Evolutionary conservation across 2,888 invertebrate genomes (phyloP).

Genomic region (Prosopocoilus inquinatus): DNA sequence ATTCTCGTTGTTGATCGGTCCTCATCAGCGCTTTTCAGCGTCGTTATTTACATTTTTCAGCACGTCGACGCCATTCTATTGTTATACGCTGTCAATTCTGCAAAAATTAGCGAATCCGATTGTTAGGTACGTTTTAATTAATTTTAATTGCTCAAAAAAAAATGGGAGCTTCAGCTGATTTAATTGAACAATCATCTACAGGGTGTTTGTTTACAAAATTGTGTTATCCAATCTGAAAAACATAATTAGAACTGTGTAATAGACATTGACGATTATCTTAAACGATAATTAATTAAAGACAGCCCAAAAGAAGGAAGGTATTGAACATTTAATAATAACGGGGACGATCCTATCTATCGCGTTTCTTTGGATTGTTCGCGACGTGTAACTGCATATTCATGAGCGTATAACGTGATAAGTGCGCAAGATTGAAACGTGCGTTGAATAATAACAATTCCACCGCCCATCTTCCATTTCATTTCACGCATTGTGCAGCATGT

Average conservation of each 20-base stretch:
- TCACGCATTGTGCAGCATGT: slow-evolving; percentile 26
- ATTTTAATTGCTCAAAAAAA: too few relatives aligned
- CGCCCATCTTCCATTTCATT: slow-evolving; percentile 29
- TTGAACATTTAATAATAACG: too few relatives aligned
- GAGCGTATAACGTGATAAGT: slow-evolving; percentile 21
- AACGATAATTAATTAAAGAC: too few relatives aligned
- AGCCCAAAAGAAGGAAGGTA: too few relatives aligned
- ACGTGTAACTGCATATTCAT: slow-evolving; percentile 2
- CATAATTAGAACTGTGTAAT: too few relatives aligned
- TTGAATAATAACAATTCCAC: slow-evolving; percentile 11
- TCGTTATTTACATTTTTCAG: slow-evolving; percentile 11
- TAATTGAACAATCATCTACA: too few relatives aligned
- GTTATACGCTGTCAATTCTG: background rate
- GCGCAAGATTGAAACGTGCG: slow-evolving; percentile 18
- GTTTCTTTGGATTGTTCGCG: background rate
- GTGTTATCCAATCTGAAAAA: too few relatives aligned
- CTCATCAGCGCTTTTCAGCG: slow-evolving; percentile 19
- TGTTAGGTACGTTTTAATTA: background rate
- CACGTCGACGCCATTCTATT: background rate
- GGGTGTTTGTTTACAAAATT: too few relatives aligned
- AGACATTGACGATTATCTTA: too few relatives aligned
- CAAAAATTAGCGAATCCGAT: background rate
- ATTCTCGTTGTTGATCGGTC: slow-evolving; percentile 16
- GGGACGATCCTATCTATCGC: too few relatives aligned
- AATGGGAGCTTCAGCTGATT: too few relatives aligned